Evolutionary conservation across 2,888 invertebrate genomes (phyloP), one percentile per base, ranked within the genome.

Genomic region (Meganola albula): DNA sequence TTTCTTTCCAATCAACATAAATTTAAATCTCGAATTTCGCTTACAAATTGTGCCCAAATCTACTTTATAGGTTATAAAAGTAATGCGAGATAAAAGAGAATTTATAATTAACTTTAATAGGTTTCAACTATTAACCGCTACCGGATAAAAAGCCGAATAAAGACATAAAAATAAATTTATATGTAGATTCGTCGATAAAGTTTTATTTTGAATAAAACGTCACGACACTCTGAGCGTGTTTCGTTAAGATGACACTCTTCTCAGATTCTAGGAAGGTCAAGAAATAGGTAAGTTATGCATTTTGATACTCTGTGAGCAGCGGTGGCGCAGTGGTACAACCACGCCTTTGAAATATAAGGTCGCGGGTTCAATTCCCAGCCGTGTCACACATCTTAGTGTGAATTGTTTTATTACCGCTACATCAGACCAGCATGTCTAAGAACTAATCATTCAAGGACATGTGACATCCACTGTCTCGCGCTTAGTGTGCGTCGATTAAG

Each of bases 151-250:
- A 71, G 67, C 62, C 69, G 75, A 73, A 85, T 85, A 74, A 72
- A 84, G 83, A 83, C 83, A 79, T 84, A 72, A 83, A 80, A 83
- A 79, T 83, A 79, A 80, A 80, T 80, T 83, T 73, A 78, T 78
- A 45, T 75, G 79, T 79, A 75, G 80, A 84, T 80, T 68, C 40
- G 50, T 48, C 50, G 80, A 80, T 82, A 74, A 74, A 63, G 40
- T 59, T 71, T 78, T 74, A 78, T 74, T 63, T 63, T 64, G 69
- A 65, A 74, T 77, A 72, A 74, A 73, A 56, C 60, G 73, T 62
- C 62, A 57, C 58, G 59, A 56, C 48, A 58, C 59, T 66, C 61
- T 48, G 49, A 49, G 53, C 48, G 49, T 45, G 60, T 52, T 47
- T 34, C 27, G 39, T 74, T 74, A 74, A 77, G 78, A 57, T 44